Conservation (phyloP, 2,797 vertebrate genomes). For the Parambassis ranga region DNA sequence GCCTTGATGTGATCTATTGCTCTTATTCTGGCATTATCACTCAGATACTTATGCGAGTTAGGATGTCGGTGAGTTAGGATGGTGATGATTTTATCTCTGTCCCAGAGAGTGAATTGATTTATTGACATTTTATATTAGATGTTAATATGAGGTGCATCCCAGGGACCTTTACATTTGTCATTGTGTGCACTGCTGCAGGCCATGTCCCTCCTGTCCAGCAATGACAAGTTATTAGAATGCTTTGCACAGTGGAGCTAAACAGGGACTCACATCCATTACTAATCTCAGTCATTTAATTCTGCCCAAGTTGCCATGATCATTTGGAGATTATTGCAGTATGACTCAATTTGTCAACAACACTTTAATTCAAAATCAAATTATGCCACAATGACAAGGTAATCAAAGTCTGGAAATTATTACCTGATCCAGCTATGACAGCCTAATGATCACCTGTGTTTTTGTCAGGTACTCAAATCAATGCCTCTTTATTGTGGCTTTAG, state of each 20-base stretch:
- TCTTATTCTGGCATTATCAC: constrained; percentile 9
- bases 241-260: constrained; percentile 22
- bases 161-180: constrained; percentile 44
- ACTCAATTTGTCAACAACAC: constrained; percentile 54
- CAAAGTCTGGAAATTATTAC: constrained; percentile 51
- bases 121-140: constrained; percentile 13
- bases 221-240: constrained; percentile 54
- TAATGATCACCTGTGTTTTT: constrained; percentile 58
- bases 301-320: constrained; percentile 41
- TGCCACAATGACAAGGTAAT: constrained; percentile 46
- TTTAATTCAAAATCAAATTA: constrained; percentile 50
- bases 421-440: constrained; percentile 36
- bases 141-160: constrained; percentile 33
- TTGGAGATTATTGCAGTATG: constrained; percentile 40
- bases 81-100: neutral
- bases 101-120: constrained; percentile 1
- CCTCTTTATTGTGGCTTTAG: constrained; percentile 30
- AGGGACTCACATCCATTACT: constrained; percentile 42
- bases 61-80: too few species aligned
- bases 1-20: constrained; percentile 21
- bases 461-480: constrained; percentile 53
- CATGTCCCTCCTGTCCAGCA: constrained; percentile 37
- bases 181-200: constrained; percentile 15
- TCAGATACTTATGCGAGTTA: constrained; percentile 11
- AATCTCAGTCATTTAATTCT: constrained; percentile 43